Evolutionary conservation across 2,797 vertebrate genomes (phyloP), one percentile per base, ranked within the genome.

Genomic region (Apogon talboti): DNA sequence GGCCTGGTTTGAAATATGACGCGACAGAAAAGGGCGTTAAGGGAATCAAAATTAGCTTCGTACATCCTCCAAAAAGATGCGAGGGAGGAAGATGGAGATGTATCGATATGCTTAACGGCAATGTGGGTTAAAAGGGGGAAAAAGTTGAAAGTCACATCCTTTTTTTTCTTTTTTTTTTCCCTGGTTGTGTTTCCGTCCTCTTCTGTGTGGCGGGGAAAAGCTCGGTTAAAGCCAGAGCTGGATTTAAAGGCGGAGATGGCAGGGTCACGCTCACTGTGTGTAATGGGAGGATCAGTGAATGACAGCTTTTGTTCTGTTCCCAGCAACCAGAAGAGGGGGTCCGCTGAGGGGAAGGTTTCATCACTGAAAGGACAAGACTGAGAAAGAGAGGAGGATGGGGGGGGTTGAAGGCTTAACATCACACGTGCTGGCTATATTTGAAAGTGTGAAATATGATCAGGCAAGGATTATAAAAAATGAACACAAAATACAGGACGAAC

Each of bases 11-110:
- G 78, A 87, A 85, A 83, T 82, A 68, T 75, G 48, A 61, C 51
- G 79, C 78, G 79, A 78, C 75, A 85, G 61, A 71, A 33, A 49
- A 65, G 38, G 40, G 61, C 74, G 80, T 78, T 71, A 16, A 48
- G 69, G 74, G 68, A 80, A 79, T 77, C 54, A 43, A 85, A 86
- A 90, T 89, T 82, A 82, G 77, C 78, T 78, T 52, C 49, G 52
- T 50, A 51, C 9, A 35, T 76, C 53, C 70, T 69, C 60, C 66
- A 67, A 72, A 45, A 48, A 53, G n/a, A 66, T 16, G 50, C 56
- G n/a, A 66, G 21, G 50, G 55, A 40, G 11, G 30, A 11, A 63
- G 15, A 18, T 51, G 49, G 30, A 38, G 52, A 59, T 44, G 24
- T 75, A 87, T 87, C 49, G 74, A 87, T 89, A 71, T 65, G 62